Evolutionary conservation across 2,113 vertebrate species (phyloP).

Genomic region (Chamaea fasciata): DNA sequence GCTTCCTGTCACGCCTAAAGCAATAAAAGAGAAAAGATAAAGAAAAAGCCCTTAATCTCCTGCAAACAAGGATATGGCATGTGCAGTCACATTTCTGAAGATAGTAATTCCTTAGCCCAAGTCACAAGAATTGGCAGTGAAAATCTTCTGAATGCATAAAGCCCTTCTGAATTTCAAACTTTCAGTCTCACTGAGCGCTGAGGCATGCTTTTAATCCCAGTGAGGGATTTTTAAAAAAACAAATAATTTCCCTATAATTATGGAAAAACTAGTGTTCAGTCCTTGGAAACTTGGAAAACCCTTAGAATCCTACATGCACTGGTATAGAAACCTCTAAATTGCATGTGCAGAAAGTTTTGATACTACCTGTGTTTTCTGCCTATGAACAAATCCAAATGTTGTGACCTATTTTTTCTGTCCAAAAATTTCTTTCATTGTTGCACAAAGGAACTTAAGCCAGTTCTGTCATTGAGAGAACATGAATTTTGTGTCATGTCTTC

Average conservation of each 20-base stretch:
- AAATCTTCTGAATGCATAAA: not conserved
- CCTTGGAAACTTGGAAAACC: not conserved
- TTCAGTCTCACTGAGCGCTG: not conserved
- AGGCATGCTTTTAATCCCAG: not conserved
- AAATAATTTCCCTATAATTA: not conserved
- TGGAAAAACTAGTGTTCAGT: not conserved
- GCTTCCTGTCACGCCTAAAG: not conserved
- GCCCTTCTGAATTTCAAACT: not conserved
- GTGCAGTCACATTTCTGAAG: not conserved
- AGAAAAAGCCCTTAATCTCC: not conserved
- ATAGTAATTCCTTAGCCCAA: not conserved
- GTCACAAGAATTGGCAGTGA: not conserved
- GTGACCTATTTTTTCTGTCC: not conserved
- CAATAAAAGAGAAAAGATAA: not conserved
- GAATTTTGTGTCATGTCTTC: not conserved
- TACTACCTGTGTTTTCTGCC: not conserved
- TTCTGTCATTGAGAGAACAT: not conserved
- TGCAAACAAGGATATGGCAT: not conserved
- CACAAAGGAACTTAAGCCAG: not conserved
- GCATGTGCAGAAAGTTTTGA: not conserved
- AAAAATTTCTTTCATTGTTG: not conserved
- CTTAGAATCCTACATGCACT: not conserved
- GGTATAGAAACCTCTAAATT: not conserved
- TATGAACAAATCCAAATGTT: not conserved
- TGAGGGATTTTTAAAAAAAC: not conserved